Percentiles rank a stretch among this genome's conserved stretches.
Evolutionary conservation across 2,113 vertebrate genomes (phyloP).

Genomic region (Felis chaus): DNA sequence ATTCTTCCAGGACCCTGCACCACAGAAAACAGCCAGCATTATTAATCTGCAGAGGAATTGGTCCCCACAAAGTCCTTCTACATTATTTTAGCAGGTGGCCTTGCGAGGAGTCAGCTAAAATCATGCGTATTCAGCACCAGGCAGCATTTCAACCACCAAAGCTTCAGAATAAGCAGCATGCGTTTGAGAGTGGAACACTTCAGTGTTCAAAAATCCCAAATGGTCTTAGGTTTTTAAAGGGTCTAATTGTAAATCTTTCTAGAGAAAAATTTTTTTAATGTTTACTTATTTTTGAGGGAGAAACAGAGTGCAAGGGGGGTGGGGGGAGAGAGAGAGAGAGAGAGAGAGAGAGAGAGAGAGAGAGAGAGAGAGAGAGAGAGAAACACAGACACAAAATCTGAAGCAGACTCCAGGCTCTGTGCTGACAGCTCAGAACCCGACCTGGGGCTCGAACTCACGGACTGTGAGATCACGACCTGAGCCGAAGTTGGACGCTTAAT

Average conservation of each 20-base stretch:
- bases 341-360: no score
- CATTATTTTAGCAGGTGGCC: slow-evolving; percentile 82
- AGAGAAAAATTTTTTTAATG: no score
- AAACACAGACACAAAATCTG: no score
- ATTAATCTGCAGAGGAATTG: slow-evolving; percentile 83
- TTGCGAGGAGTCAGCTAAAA: slow-evolving; percentile 82
- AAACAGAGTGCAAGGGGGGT: no score
- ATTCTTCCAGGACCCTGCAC: slow-evolving; percentile 38
- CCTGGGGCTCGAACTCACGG: no score
- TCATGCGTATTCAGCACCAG: slow-evolving; percentile 80
- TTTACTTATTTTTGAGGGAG: no score
- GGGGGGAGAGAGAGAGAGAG: no score
- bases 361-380: no score
- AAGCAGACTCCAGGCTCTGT: no score
- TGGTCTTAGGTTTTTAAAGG: not conserved
- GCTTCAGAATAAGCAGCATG: slow-evolving; percentile 63
- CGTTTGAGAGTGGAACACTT: not conserved
- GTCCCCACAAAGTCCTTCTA: slow-evolving; percentile 74
- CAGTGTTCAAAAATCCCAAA: not conserved
- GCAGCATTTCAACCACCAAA: slow-evolving; percentile 65
- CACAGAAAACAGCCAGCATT: slow-evolving; percentile 77
- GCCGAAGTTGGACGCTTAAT: no score
- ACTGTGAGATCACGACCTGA: no score
- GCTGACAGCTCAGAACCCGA: no score
- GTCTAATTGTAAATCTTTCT: not conserved